phyloP scores from a whole-genome alignment of 2,113 vertebrate species.

The Pseudopodoces humilis region DNA sequence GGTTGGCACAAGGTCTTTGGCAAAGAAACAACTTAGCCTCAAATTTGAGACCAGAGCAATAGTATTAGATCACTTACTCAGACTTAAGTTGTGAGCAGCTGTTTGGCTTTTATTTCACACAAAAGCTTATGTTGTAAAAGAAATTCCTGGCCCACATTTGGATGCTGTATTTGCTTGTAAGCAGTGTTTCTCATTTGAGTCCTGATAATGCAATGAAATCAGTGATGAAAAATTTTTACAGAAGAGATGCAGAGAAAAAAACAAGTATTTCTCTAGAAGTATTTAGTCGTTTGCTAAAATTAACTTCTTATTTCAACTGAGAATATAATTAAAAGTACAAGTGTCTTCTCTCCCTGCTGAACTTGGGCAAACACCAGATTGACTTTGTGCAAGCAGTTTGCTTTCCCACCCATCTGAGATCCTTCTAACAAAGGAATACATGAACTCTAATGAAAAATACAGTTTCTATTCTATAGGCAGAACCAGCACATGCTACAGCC shows the following conservation, averaged over 20 bases:
- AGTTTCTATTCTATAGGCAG: background rate
- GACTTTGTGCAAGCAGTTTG: background rate
- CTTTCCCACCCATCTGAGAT: background rate
- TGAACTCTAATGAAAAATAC: background rate
- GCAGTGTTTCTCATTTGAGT: conserved; percentile 62
- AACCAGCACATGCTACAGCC: background rate
- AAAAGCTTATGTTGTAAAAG: conserved; percentile 57
- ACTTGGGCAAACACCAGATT: background rate
- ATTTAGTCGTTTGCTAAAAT: background rate
- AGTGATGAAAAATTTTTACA: conserved; percentile 47
- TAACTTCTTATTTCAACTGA: background rate
- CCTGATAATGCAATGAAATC: conserved; percentile 60
- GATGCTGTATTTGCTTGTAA: conserved; percentile 58
- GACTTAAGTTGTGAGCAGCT: conserved; percentile 65
- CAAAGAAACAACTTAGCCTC: conserved; percentile 34
- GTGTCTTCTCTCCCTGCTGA: background rate
- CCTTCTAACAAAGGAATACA: background rate
- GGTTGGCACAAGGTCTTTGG: conserved; percentile 33
- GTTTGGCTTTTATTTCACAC: conserved; percentile 70
- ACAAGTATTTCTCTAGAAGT: background rate
- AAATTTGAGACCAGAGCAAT: conserved; percentile 52
- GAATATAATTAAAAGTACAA: background rate
- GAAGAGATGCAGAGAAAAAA: background rate
- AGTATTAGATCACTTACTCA: conserved; percentile 60
- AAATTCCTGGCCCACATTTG: conserved; percentile 65